A percentile compares a stretch with the other conserved stretches of the same genome.
Conservation (phyloP, 2,797 vertebrate species). For the Diglossa cyanea region DNA sequence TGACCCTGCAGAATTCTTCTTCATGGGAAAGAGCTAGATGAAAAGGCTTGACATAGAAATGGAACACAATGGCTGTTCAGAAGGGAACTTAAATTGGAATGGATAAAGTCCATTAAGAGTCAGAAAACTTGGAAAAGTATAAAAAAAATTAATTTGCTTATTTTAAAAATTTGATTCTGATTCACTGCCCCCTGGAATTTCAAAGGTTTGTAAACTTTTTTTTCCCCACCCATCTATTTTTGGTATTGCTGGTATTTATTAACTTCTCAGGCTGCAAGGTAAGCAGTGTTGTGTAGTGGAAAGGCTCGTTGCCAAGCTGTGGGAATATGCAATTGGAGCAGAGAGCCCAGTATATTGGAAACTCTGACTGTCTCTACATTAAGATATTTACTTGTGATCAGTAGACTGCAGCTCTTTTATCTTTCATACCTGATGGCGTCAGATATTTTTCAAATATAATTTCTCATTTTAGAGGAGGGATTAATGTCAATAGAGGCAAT, state of each 20-base stretch:
- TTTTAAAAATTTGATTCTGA: background rate
- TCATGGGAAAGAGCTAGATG: background rate
- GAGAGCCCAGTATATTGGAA: accelerated
- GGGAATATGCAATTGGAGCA: background rate
- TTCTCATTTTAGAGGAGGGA: background rate
- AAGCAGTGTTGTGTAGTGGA: background rate
- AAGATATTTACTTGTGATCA: background rate
- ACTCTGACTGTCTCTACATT: background rate
- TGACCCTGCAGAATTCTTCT: background rate
- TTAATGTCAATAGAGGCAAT: background rate
- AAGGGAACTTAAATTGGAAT: background rate
- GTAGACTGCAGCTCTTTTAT: background rate
- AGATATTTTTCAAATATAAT: background rate
- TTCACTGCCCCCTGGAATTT: background rate
- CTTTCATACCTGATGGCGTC: background rate
- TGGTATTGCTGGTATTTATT: background rate
- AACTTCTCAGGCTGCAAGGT: background rate
- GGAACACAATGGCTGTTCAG: background rate
- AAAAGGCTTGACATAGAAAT: background rate
- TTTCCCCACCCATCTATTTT: background rate
- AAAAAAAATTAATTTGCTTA: background rate
- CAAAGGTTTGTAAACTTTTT: background rate
- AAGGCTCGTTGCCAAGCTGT: background rate
- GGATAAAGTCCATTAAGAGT: background rate
- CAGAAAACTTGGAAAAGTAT: background rate